A percentile compares a stretch with the other conserved stretches of the same genome.
These are phyloP conservation scores for Drosophila mayaguana DNA, from an alignment of 2,888 invertebrate genomes.

Conservation along the genomic window DNA sequence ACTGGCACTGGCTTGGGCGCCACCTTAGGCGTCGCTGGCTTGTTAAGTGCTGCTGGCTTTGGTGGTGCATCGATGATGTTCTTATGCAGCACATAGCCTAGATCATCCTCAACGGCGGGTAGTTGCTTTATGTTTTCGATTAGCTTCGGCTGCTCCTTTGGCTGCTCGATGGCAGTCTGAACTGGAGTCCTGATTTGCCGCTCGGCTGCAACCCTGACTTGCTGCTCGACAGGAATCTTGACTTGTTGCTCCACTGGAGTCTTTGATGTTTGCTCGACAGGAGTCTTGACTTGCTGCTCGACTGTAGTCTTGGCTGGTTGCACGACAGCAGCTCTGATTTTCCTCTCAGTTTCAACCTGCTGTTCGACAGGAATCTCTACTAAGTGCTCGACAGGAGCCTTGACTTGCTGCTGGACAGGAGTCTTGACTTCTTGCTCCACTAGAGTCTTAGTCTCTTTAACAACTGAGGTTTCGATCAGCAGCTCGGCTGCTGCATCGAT, in stretches of 20 bases:
- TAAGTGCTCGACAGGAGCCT: neutral
- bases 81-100: conserved; percentile 79
- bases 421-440: neutral
- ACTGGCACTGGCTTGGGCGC: conserved; percentile 1
- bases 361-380: neutral
- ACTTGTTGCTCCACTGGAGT: neutral
- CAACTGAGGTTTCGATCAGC: neutral
- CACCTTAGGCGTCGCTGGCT: conserved; percentile 20
- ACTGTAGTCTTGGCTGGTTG: neutral
- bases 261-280: neutral
- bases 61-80: conserved; percentile 66
- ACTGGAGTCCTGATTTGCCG: too few species aligned
- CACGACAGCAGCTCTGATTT: neutral
- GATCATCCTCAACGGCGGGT: conserved; percentile 56
- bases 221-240: neutral
- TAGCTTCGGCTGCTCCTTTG: neutral
- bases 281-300: neutral
- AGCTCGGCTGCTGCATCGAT: neutral
- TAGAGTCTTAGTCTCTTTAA: neutral
- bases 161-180: neutral
- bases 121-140: neutral
- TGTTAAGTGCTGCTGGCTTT: conserved; percentile 10
- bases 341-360: too few species aligned
- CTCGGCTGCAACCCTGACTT: neutral
- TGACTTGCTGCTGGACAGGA: neutral